Base-by-base conservation (phyloP, 1,140 invertebrate genomes). In the Homalodisca vitripennis region DNA sequence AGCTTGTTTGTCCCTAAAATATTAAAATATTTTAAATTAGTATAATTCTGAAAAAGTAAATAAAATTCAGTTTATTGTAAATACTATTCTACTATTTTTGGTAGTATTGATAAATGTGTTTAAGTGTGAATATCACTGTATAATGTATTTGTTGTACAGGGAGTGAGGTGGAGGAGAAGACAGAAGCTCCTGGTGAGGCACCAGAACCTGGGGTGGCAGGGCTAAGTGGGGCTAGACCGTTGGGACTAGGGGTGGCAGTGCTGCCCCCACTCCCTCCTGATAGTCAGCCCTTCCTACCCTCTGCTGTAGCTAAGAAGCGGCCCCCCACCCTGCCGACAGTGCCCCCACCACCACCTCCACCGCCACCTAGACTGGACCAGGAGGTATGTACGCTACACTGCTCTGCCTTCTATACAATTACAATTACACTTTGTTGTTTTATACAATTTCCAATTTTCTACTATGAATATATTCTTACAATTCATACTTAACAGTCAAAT, bases 181-280 rank as follows among this genome's bases (percentile, higher is more conserved):
- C 84, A 1, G 88, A 89, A 76, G 88, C 87, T 1, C 87, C 88
- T 0, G 88, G 88, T 1, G 91, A 94, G 81, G 82, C 86, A 74
- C 88, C 90, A 0, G 89, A 92, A 82, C 85, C 87, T 0, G 86
- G 87, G 10, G 82, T 87, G 66, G 85, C 84, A 55, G 92, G 92
- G 29, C 80, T 93, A 71, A 88, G 90, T 57, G 91, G 90, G 13
- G 82, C 89, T 32, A 82, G 92, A 69, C 92, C 92, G 2, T 78
- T 93, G 17, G 87, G 87, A 71, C 76, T 83, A n/a, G 81, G 81
- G 12, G 77, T 83, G 1, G 80, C 80, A 41, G 85, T 83, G 24
- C 81, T 85, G 69, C 83, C 82, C 41, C 81, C 82, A 10, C 71
- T 87, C 27, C 83, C 83, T 1, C 83, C 85, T 10, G 82, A 85